Conservation (phyloP, 2,888 invertebrate genomes). For the Rambutsinella grinnellia region DNA sequence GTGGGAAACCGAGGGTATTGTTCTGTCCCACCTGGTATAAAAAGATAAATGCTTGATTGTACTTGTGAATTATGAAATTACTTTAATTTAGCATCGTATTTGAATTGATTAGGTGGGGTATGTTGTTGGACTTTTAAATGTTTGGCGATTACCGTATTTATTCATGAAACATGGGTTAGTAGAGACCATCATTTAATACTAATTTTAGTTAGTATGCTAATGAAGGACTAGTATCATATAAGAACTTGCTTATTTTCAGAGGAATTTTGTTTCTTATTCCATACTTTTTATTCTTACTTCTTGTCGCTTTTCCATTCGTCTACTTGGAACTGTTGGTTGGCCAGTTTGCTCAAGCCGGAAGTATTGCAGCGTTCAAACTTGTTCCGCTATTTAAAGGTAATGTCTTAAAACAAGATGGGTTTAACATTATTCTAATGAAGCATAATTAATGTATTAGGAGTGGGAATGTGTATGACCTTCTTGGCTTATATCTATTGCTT, state of each 20-base stretch:
- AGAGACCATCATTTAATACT: background rate
- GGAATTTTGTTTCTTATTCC: slow-evolving; percentile 27
- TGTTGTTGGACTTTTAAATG: slow-evolving; percentile 21
- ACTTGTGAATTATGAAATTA: no score
- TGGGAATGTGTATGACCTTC: slow-evolving; percentile 28
- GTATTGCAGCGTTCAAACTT: slow-evolving; percentile 23
- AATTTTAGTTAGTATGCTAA: background rate
- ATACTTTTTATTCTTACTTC: background rate
- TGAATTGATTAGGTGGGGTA: no score
- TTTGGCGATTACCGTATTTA: slow-evolving; percentile 25
- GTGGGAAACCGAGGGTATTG: slow-evolving; percentile 15
- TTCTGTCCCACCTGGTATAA: slow-evolving; percentile 13
- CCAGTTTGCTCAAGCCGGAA: slow-evolving; percentile 24
- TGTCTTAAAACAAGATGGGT: background rate
- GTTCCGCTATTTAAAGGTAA: slow-evolving; percentile 34
- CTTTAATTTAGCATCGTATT: no score
- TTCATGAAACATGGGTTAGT: background rate
- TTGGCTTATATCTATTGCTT: background rate
- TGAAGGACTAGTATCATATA: background rate
- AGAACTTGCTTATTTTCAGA: background rate
- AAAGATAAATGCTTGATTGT: no score
- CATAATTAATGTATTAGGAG: background rate
- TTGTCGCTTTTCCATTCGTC: slow-evolving; percentile 12
- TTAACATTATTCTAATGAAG: background rate
- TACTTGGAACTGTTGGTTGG: slow-evolving; percentile 40